These are phyloP conservation scores for Drosophila guanche DNA, from an alignment of 1,140 invertebrate species.

Conservation along the genomic window DNA sequence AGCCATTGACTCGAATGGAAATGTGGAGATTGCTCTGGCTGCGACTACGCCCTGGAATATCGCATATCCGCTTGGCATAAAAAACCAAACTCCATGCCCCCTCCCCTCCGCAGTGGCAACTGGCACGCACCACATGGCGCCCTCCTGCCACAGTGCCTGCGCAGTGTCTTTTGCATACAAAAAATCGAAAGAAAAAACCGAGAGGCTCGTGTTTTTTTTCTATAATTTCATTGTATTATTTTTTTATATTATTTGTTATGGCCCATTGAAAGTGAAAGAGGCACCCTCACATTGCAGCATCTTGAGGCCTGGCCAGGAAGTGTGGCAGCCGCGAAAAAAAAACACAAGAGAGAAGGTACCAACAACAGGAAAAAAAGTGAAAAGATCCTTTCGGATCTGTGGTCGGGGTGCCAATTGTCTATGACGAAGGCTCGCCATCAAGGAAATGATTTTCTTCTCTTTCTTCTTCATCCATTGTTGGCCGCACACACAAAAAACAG, in stretches of 20 bases:
- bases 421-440: constrained; percentile 53
- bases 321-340: constrained; percentile 73
- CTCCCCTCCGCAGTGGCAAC: constrained; percentile 36
- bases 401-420: constrained; percentile 78
- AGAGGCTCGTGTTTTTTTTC: constrained; percentile 70
- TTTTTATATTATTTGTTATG: constrained; percentile 40
- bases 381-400: constrained; percentile 67
- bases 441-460: constrained; percentile 66
- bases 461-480: neutral
- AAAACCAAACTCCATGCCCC: constrained; percentile 47
- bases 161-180: constrained; percentile 71
- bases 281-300: constrained; percentile 77
- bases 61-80: constrained; percentile 79
- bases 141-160: constrained; percentile 20
- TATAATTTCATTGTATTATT: constrained; percentile 74
- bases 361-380: constrained; percentile 74
- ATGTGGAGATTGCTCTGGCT: constrained; percentile 60
- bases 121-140: constrained; percentile 79
- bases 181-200: constrained; percentile 54
- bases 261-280: constrained; percentile 74
- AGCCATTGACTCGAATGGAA: constrained; percentile 66
- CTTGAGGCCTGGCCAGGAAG: constrained; percentile 64
- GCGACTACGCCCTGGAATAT: constrained; percentile 63
- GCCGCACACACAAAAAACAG: constrained; percentile 9
- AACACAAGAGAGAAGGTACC: constrained; percentile 19